Evolutionary conservation across 2,888 invertebrate genomes (phyloP).

Genomic region (Sclerodermus sp.): DNA sequence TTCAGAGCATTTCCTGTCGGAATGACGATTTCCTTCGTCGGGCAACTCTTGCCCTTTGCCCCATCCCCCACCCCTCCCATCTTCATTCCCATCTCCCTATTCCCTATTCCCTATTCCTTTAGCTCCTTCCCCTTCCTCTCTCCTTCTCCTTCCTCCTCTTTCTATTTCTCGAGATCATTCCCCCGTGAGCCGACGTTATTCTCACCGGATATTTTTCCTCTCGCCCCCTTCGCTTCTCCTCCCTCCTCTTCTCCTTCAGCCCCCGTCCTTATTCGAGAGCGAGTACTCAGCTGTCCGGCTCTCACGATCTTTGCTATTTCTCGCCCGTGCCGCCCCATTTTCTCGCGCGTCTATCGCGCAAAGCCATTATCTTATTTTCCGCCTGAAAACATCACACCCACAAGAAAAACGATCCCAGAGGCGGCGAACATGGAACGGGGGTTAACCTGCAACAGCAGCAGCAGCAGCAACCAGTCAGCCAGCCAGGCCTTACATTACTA

Average conservation of each 20-base stretch:
- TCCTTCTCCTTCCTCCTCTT: conserved; percentile 5
- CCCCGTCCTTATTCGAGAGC: background rate
- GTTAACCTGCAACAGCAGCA: too few relatives aligned
- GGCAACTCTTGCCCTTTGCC: background rate
- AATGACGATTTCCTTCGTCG: too few relatives aligned
- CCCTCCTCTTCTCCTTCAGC: conserved; percentile 8
- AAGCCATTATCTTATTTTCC: conserved; percentile 58
- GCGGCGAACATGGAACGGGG: conserved; percentile 15
- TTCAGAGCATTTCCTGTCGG: too few relatives aligned
- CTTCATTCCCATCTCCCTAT: background rate
- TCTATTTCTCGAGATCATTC: background rate
- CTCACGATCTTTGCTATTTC: conserved; percentile 48
- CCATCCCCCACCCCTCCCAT: background rate
- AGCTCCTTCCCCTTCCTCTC: too few relatives aligned
- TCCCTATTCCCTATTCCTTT: conserved; percentile 4
- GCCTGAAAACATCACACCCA: conserved; percentile 52
- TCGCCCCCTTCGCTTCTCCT: background rate
- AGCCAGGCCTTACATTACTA: too few relatives aligned
- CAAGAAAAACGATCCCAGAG: conserved; percentile 49
- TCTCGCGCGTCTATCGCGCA: conserved; percentile 29
- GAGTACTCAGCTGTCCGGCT: conserved; percentile 38
- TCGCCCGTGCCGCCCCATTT: conserved; percentile 29
- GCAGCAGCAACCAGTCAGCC: background rate
- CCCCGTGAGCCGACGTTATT: background rate
- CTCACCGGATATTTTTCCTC: background rate